Evolutionary conservation across 2,113 vertebrate species (phyloP), one percentile per base, ranked within the genome.

Genomic region (Sylvilagus bachmani): DNA sequence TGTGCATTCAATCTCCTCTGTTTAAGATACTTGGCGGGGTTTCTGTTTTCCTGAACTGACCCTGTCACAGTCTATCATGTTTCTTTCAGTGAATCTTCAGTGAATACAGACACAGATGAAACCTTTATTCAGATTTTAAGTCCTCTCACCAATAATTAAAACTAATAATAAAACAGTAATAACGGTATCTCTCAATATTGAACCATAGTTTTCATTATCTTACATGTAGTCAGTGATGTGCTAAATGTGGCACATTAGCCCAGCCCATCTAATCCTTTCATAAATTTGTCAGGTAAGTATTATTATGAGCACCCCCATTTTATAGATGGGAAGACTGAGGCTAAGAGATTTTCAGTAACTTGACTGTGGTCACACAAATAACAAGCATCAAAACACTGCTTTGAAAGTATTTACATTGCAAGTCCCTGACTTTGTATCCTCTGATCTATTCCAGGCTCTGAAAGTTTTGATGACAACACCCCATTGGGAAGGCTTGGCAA

Each of bases 31-130:
- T 67, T 70, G 29, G 51, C 53, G 31, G 11, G 53, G 27, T 58
- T 89, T 90, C 77, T 82, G 14, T 62, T 93, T 97, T 84, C 77
- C 77, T 74, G 33, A 85, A 22, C 21, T 75, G 90, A 81, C 10
- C 6, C 53, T 10, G 55, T 88, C 77, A 49, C 13, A 44, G 53
- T 14, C 49, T 24, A 51, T 64, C 53, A 21, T 78, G 6, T 70
- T 90, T 7, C 66, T 73, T 73, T 58, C 74, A 90, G 86, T 33
- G 71, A 51, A 38, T 11, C 51, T 61, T 75, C n/a, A 31, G 1
- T 29, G 44, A 75, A 13, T n/a, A 71, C 13, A 58, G 36, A 82
- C n/a, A 53, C 29, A 62, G 29, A 73, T 77, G 51, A 89, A n/a
- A 73, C 25, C 5, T 62, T 80, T 44, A 86, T n/a, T 88, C 64